Base-by-base conservation (phyloP, 1,140 invertebrate genomes). In the Aradophagus sp. region DNA sequence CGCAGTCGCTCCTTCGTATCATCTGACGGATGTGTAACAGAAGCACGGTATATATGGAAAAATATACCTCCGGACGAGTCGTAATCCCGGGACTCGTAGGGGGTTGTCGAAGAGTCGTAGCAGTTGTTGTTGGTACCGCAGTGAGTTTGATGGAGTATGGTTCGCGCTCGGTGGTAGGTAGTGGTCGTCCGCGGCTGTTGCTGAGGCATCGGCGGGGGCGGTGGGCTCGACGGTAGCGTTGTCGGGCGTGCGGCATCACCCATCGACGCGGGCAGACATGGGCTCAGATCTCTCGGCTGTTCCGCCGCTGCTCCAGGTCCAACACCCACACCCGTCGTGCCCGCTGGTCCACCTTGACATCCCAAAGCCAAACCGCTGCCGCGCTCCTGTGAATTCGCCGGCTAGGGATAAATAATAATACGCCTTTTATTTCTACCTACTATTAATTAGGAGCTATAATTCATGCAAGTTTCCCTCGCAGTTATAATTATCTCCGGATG, bases 221-320 rank as follows among this genome's bases (percentile, higher is more conserved):
- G 83, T 59, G 83, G 82, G 67, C 82, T 84, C 61, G 81, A 83
- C 52, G 84, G 82, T 44, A 83, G 73, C 53, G 80, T 85, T 45
- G 80, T 84, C 10, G 83, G 84, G 75, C 83, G 87, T 81, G 87
- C 86, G 53, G 86, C 86, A 82, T 85, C 89, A 83, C 81, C 89
- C 86, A 86, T 89, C 78, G 87, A 89, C 81, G 87, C 88, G 23
- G 91, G 91, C 48, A 91, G 87, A 74, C 90, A 91, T 69, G 91
- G 91, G 75, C 90, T 91, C 36, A 91, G 86, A 75, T 91, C 91
- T 75, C 90, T 87, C 20, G 89, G 89, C 73, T 90, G 90, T 73
- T 92, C 90, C 84, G 91, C 90, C 75, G 88, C 87, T 77, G 89
- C 88, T 75, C 89, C 89, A 84, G 84, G 78, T 79, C 85, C 81